Percentiles rank a stretch among this genome's conserved stretches.
Conservation (phyloP, 2,797 vertebrate genomes). For the Melanotaenia boesemani region DNA sequence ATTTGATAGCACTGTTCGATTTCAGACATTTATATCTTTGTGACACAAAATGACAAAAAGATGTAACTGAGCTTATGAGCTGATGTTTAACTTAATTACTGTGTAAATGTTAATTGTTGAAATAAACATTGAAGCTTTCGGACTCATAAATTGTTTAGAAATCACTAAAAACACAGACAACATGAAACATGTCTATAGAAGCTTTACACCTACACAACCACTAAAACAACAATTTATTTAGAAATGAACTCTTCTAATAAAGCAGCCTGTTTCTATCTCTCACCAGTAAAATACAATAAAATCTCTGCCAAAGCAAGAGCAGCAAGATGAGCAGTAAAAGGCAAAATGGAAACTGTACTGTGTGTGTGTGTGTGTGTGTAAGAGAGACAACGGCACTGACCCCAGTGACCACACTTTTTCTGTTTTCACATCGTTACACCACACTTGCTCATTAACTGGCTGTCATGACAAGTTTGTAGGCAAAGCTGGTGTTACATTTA, state of each 20-base stretch:
- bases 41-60: slow-evolving; percentile 10
- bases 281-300: background rate
- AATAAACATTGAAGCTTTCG: slow-evolving; percentile 1
- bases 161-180: background rate
- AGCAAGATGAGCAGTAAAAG: slow-evolving; percentile 23
- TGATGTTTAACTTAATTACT: slow-evolving; percentile 15
- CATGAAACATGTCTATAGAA: background rate
- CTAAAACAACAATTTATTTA: slow-evolving; percentile 18
- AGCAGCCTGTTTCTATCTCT: slow-evolving; percentile 33
- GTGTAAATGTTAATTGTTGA: background rate
- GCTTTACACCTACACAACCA: slow-evolving; percentile 17
- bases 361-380: background rate
- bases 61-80: slow-evolving; percentile 18
- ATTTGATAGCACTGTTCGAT: background rate
- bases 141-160: slow-evolving; percentile 7
- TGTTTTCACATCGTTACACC: slow-evolving; percentile 38
- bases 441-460: slow-evolving; percentile 50
- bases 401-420: slow-evolving; percentile 34
- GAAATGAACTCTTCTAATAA: slow-evolving; percentile 21
- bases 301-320: slow-evolving; percentile 7
- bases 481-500: slow-evolving; percentile 17
- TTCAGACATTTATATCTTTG: background rate
- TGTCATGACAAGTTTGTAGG: slow-evolving; percentile 34
- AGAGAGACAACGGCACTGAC: slow-evolving; percentile 16
- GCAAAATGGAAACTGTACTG: background rate